Base-by-base conservation (phyloP, 2,113 vertebrate species). In the Paradisaea rubra region DNA sequence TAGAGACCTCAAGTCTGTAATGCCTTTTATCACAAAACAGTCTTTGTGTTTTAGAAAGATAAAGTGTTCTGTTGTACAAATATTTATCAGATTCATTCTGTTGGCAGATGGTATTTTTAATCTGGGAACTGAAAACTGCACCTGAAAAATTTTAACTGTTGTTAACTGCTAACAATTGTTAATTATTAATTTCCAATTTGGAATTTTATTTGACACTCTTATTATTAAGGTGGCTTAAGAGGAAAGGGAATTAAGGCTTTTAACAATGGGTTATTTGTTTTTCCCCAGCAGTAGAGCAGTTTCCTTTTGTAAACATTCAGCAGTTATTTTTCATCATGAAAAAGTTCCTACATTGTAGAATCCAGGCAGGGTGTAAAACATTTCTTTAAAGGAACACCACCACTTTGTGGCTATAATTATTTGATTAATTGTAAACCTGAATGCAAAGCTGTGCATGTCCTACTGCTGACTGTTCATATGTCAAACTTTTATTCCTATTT, bases 181-280 rank as follows among this genome's bases (percentile, higher is more conserved):
- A 94, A 89, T 94, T 91, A 84, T 95, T 95, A 81, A 90, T 96
- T 86, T 81, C 39, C 47, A 90, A 56, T 59, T 84, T 85, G 78
- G 49, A 89, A 74, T 71, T 84, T 66, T 80, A 44, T 78, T 65
- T 72, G 42, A 63, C 61, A 13, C 77, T 80, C 74, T 44, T 42
- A 59, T 74, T 87, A 52, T 63, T 81, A 77, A 47, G 45, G 79
- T 90, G 86, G 57, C 45, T 57, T 72, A 63, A 65, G 85, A 87
- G 92, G 78, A 97, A 97, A 97, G 72, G 59, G 63, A 83, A 84
- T 63, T 27, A 28, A 87, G 63, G 33, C 57, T 73, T 97, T 73
- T 94, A 93, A 95, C 89, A 91, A 95, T 59, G 70, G 44, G 16
- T 72, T 89, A 9, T 91, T 96, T 69, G 65, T 89, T 96, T 96